phyloP scores from a whole-genome alignment of 2,797 vertebrate species.

The Dipus sagitta region DNA sequence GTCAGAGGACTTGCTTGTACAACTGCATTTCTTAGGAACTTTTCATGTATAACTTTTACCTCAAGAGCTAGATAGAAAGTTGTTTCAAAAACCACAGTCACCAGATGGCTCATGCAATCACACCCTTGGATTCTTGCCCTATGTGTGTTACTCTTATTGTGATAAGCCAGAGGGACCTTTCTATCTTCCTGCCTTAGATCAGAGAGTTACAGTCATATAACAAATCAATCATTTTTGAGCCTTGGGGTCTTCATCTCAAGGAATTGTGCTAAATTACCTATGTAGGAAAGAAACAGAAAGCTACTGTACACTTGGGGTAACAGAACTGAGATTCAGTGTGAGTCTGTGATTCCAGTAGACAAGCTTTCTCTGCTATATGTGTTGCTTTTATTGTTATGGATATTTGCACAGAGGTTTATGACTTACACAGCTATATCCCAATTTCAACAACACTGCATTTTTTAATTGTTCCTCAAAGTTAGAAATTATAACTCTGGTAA shows the following conservation, averaged over 20 bases:
- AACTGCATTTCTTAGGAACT: conserved; percentile 44
- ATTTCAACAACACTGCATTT: conserved; percentile 9
- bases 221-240: background rate
- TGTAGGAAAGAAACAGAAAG: background rate
- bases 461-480: background rate
- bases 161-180: background rate
- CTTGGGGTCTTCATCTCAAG: background rate
- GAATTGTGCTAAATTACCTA: background rate
- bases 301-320: background rate
- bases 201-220: background rate
- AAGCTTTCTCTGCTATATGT: background rate
- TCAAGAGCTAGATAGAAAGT: background rate
- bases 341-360: background rate
- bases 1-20: conserved; percentile 13
- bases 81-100: conserved; percentile 3
- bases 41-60: conserved; percentile 20
- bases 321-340: background rate
- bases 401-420: conserved; percentile 11
- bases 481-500: conserved; percentile 5
- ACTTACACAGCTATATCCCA: background rate
- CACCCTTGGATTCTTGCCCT: background rate
- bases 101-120: background rate
- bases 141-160: background rate
- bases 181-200: background rate
- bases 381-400: background rate